phyloP scores from a whole-genome alignment of 1,140 invertebrate species.

The Atta cephalotes region DNA sequence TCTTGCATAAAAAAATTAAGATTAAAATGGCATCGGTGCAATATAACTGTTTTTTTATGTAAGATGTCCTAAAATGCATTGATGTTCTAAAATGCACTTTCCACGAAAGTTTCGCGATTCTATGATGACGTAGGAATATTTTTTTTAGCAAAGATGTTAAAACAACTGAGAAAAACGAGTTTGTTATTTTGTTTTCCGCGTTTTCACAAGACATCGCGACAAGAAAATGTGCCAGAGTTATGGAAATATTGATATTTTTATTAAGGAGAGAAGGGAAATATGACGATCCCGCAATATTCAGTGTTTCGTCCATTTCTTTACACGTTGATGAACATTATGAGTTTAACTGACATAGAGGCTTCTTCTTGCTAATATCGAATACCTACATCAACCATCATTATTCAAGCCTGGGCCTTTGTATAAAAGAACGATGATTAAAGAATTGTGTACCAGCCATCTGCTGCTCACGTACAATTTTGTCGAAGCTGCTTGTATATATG shows the following conservation, averaged over 20 bases:
- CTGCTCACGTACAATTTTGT: conserved; percentile 20
- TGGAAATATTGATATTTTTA: conserved; percentile 30
- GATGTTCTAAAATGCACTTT: neutral
- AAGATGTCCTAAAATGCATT: neutral
- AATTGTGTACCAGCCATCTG: conserved; percentile 17
- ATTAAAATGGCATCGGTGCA: neutral
- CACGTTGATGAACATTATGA: conserved; percentile 37
- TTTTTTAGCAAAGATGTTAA: neutral
- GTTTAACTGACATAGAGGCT: neutral
- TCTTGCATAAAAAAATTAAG: neutral
- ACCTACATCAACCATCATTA: neutral
- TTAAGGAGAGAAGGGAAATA: neutral
- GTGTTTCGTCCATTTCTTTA: conserved; percentile 23
- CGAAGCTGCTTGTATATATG: neutral
- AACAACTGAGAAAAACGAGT: neutral
- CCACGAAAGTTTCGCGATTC: neutral
- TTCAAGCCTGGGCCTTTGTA: neutral
- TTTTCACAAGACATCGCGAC: conserved; percentile 26
- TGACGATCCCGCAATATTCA: conserved; percentile 31
- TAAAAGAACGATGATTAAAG: conserved; percentile 38
- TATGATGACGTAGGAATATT: neutral
- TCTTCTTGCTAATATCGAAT: conserved; percentile 39
- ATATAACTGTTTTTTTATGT: neutral
- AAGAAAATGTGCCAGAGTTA: conserved; percentile 14
- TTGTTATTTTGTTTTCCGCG: neutral